Evolutionary conservation across 2,888 invertebrate species (phyloP).

Genomic region (Eupelmus urozonus): DNA sequence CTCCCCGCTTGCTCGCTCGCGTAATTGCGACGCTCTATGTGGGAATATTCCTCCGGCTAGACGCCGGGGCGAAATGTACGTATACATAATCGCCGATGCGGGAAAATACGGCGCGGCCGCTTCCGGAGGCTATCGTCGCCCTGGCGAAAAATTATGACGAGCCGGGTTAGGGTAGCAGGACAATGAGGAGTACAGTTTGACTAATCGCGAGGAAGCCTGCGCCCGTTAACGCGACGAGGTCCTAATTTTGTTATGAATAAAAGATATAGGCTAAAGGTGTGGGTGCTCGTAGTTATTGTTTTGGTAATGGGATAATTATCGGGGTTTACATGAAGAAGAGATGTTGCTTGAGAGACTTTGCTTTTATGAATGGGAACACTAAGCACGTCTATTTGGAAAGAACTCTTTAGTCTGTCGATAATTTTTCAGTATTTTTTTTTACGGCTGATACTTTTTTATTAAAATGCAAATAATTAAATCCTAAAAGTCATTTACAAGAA

Average conservation of each 20-base stretch:
- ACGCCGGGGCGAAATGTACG: neutral
- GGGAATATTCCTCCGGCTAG: slow-evolving; percentile 27
- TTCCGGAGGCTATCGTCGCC: neutral
- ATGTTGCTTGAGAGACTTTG: no score
- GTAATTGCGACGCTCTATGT: slow-evolving; percentile 33
- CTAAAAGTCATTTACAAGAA: no score
- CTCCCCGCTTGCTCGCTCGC: neutral
- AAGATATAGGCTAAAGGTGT: neutral
- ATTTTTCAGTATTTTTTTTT: no score
- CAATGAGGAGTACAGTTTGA: neutral
- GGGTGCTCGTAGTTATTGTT: neutral
- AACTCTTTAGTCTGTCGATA: no score
- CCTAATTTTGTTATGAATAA: slow-evolving; percentile 13
- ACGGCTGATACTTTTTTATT: no score
- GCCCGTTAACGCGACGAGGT: neutral
- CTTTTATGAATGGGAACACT: neutral
- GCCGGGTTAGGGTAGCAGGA: neutral
- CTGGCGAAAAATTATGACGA: no score
- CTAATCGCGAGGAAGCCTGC: neutral
- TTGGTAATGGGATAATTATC: slow-evolving; percentile 13
- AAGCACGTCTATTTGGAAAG: no score
- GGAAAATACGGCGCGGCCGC: no score
- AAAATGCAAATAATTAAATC: no score
- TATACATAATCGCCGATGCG: no score
- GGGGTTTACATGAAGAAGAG: neutral